These are phyloP conservation scores for Hyposoter didymator DNA, from an alignment of 2,888 invertebrate genomes.

Conservation along the genomic window DNA sequence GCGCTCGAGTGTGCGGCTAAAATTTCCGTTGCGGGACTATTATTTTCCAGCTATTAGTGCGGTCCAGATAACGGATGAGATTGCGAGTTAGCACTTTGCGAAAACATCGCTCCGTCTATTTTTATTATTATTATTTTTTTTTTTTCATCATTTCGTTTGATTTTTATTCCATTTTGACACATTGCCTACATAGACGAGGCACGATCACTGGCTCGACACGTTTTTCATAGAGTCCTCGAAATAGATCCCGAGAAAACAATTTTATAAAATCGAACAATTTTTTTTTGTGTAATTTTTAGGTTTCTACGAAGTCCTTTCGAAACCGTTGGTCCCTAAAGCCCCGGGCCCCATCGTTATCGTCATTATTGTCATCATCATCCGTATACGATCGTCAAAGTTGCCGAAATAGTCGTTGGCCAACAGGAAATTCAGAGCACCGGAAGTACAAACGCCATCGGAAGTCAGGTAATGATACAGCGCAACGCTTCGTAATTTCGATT, in stretches of 20 bases:
- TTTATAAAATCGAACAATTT: neutral
- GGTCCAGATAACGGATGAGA: conserved; percentile 20
- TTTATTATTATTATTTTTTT: neutral
- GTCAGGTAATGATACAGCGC: conserved; percentile 60
- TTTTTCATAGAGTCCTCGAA: neutral
- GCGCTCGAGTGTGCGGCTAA: neutral
- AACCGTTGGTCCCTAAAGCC: conserved; percentile 32
- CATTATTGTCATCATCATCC: conserved; percentile 41
- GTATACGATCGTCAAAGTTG: conserved; percentile 25
- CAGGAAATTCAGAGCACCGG: conserved; percentile 49
- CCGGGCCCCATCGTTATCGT: conserved; percentile 6
- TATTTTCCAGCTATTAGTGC: conserved; percentile 40
- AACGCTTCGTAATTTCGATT: conserved; percentile 17
- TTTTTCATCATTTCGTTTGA: conserved; percentile 2
- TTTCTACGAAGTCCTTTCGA: conserved; percentile 56
- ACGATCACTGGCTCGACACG: too few relatives aligned
- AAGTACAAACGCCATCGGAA: conserved; percentile 54
- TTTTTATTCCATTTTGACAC: neutral
- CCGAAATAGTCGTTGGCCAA: conserved; percentile 48
- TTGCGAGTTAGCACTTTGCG: neutral
- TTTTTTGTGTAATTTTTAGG: conserved; percentile 11
- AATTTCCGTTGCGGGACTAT: conserved; percentile 10
- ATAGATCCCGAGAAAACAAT: neutral
- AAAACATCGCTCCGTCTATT: neutral
- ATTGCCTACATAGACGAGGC: too few relatives aligned